Percentiles rank a stretch among this genome's conserved stretches.
Evolutionary conservation across 2,113 vertebrate genomes (phyloP).

Genomic region (Anser brachyrhynchus): DNA sequence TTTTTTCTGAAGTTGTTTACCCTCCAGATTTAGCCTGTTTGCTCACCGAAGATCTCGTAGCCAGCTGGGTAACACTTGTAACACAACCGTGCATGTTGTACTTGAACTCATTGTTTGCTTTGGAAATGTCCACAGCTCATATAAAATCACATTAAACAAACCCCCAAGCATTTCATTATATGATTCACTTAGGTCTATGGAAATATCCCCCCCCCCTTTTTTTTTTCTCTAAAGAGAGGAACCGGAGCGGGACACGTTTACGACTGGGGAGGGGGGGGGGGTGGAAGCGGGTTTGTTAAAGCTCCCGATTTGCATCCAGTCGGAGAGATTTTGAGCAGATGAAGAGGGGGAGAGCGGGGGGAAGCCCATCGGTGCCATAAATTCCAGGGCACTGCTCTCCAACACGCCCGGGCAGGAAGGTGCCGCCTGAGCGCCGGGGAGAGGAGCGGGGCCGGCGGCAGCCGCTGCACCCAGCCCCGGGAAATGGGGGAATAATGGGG

Average conservation of each 20-base stretch:
- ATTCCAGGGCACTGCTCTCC: slow-evolving; percentile 43
- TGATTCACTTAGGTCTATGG: slow-evolving; percentile 17
- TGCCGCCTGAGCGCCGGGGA: neutral
- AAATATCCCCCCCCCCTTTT: neutral
- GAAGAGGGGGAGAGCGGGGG: neutral
- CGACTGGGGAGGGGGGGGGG: neutral
- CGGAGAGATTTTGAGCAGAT: neutral
- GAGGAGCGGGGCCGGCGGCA: neutral
- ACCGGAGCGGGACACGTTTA: neutral
- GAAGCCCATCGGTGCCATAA: slow-evolving; percentile 2
- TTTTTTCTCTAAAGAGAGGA: neutral
- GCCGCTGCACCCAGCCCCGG: neutral
- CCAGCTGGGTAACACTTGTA: neutral
- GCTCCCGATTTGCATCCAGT: neutral
- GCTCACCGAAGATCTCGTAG: slow-evolving; percentile 39
- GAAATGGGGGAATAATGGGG: too few species aligned
- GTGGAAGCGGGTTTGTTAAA: neutral
- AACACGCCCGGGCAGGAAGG: slow-evolving; percentile 43
- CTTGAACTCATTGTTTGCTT: slow-evolving; percentile 63
- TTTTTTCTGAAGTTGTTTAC: slow-evolving; percentile 29
- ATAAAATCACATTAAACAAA: slow-evolving; percentile 54
- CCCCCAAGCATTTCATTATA: slow-evolving; percentile 29
- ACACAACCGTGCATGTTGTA: neutral
- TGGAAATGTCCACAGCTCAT: slow-evolving; percentile 35
- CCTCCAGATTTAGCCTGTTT: slow-evolving; percentile 61